Evolutionary conservation across 2,113 vertebrate genomes (phyloP), one percentile per base, ranked within the genome.

Genomic region (Notarius lentiginosus): DNA sequence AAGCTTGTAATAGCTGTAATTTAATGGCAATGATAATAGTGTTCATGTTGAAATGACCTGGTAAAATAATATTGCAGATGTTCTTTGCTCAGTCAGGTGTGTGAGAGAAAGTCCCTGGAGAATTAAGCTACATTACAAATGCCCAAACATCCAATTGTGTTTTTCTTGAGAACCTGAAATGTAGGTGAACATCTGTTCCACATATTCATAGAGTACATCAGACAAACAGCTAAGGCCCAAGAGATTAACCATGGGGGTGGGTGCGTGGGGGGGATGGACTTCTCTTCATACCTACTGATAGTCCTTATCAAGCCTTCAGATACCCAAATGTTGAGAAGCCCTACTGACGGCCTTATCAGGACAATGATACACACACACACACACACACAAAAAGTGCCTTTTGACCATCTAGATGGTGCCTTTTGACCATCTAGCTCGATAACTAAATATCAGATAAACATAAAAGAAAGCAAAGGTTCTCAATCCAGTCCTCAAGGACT

Each of bases 131-230:
- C 55, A 75, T 75, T 24, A 51, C 47, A 76, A 76, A 76, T 34
- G 53, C 24, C 8, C n/a, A 79, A 58, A 58, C 51, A 61, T 58
- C 72, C 55, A 41, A 79, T 30, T 27, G 53, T 20, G 30, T 51
- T n/a, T 76, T 72, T 18, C 24, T 63, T 58, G 34, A 75, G 22
- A 63, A 72, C 76, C 22, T 60, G 22, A 85, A 75, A 56, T 72
- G 58, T 58, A 85, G 55, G 56, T 76, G 72, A 61, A 72, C 72
- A 76, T 76, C 70, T 76, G 84, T 61, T 72, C n/a, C 41, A 61
- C 56, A 49, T 77, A 58, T 47, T 77, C 72, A 77, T 41, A 85
- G 41, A 77, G 17, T 85, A 49, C 51, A n/a, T 76, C 73, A 76
- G 5, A 51, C 18, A 76, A 51, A 53, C 34, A 51, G 47, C 22